Evolutionary conservation across 2,113 vertebrate species (phyloP).

Genomic region (Capricornis sumatraensis): DNA sequence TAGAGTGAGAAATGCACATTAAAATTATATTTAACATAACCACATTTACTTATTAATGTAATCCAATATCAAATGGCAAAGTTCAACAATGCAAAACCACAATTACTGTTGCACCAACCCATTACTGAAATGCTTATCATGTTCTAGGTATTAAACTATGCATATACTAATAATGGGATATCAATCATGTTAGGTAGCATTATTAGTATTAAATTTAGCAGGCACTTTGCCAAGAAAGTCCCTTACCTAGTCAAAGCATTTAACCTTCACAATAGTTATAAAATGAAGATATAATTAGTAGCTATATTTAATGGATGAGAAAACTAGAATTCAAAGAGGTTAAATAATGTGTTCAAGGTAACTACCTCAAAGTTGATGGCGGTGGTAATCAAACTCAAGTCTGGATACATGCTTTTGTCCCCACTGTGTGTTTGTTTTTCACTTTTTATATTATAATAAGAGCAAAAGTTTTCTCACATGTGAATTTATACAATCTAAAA

Average conservation of each 20-base stretch:
- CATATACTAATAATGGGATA: neutral
- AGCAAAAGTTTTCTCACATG: neutral
- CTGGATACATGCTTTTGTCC: neutral
- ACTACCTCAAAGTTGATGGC: neutral
- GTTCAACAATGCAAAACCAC: neutral
- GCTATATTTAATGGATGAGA: neutral
- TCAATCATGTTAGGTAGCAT: neutral
- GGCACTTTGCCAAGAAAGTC: neutral
- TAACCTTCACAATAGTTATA: neutral
- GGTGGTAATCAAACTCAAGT: neutral
- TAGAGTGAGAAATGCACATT: neutral
- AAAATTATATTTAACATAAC: neutral
- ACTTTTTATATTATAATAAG: neutral
- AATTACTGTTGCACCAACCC: neutral
- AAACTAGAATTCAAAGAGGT: neutral
- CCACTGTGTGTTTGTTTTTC: neutral
- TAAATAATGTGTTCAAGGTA: neutral
- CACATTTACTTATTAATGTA: neutral
- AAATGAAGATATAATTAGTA: neutral
- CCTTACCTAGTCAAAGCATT: neutral
- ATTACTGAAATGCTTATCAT: neutral
- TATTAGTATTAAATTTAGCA: neutral
- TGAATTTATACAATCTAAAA: neutral
- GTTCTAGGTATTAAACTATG: neutral
- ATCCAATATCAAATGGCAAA: neutral